These are phyloP conservation scores for Osmerus mordax DNA, from an alignment of 2,113 vertebrate species.

Conservation along the genomic window DNA sequence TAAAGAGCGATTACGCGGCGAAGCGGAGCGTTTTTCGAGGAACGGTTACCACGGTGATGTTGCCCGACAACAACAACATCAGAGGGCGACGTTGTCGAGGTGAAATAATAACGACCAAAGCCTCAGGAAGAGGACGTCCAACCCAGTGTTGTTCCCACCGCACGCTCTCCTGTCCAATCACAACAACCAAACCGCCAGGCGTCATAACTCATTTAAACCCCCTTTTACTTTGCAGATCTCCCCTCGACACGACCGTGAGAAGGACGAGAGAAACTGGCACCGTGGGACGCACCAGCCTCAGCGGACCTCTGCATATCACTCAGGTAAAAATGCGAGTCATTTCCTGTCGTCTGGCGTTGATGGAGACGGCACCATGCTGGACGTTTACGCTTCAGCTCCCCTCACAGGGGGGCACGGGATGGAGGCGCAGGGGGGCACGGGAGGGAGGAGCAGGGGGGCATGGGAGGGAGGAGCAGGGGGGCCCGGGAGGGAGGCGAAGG, in stretches of 20 bases:
- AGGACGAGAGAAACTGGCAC: constrained; percentile 19
- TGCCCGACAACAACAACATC: background rate
- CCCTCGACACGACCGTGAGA: constrained; percentile 5
- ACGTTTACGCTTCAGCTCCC: constrained; percentile 24
- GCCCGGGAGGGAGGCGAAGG: constrained; percentile 19
- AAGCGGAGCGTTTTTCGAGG: background rate
- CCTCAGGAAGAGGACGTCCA: background rate
- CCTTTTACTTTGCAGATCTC: no score
- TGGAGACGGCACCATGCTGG: constrained; percentile 17
- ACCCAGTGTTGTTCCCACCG: no score
- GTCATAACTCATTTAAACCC: no score
- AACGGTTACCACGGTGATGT: background rate
- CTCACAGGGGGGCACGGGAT: constrained; percentile 18
- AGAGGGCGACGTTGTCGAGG: background rate
- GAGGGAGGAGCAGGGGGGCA: constrained; percentile 17
- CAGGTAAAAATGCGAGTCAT: constrained; percentile 55
- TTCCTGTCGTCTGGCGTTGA: constrained; percentile 48
- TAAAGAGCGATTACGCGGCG: constrained; percentile 7
- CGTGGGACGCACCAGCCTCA: constrained; percentile 14
- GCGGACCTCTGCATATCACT: constrained; percentile 51
- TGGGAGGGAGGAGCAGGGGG: constrained; percentile 20
- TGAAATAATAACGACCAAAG: background rate
- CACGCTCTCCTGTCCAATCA: no score
- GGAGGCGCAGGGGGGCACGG: constrained; percentile 16
- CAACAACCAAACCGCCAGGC: no score